Base-by-base conservation (phyloP, 2,797 vertebrate species). In the Nothura maculosa region DNA sequence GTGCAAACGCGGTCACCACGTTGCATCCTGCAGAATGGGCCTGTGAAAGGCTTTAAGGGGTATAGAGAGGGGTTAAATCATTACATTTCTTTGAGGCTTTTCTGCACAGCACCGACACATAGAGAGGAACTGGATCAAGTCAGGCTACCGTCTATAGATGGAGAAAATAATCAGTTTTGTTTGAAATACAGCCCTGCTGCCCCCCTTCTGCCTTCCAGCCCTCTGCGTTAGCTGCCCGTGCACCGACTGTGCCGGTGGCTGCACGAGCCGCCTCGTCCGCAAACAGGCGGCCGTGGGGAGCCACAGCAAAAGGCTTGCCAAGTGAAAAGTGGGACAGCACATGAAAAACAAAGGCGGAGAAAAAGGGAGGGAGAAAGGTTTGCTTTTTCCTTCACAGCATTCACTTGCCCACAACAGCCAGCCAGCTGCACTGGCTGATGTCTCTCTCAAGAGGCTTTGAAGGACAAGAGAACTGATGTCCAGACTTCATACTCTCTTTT, bases 321-420 rank as follows among this genome's bases (percentile, higher is more conserved):
- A 94, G 91, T 58, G 30, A 77, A 91, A 94, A 92, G 81, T 94
- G 62, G 81, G 77, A 62, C 73, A 81, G 68, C 27, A 83, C 69
- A 74, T 66, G 48, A 40, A 58, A 5, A 47, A 17, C 25, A 34
- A 11, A 32, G 2, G 5, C 6, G 60, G 45, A 12, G 13, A 66
- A 86, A 90, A 85, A n/a, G 36, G 78, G 78, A 81, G 27, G 75
- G 42, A 40, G 28, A 16, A 18, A 17, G 36, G 78, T 77, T 80
- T 92, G 30, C 32, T 40, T 76, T 82, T 88, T 86, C 30, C 19
- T 69, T 68, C 77, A 50, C 17, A 34, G 43, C 27, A 75, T 48
- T 91, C 40, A 66, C 40, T 89, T 96, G 84, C 79, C 74, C 83
- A 63, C 9, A 87, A 68, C 76, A 61, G 67, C 60, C 62, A 70